Percentiles rank a stretch among this genome's conserved stretches.
These are phyloP conservation scores for Chromoteleia sp. DNA, from an alignment of 2,888 invertebrate species.

Conservation along the genomic window DNA sequence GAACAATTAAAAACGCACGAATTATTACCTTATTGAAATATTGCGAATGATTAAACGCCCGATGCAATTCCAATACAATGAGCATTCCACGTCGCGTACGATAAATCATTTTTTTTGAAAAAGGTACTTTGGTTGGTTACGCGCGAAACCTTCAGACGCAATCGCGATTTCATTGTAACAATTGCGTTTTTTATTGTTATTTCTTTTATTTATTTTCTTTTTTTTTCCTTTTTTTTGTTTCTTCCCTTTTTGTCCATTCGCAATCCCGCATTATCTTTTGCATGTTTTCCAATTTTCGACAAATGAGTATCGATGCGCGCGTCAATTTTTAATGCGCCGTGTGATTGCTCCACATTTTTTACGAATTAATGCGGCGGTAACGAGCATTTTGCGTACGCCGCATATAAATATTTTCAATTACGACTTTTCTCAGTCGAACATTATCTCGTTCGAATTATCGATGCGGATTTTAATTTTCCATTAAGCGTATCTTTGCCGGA, in stretches of 20 bases:
- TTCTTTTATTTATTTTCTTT: too few relatives aligned
- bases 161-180: slow-evolving; percentile 42
- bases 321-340: slow-evolving; percentile 47
- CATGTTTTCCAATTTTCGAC: slow-evolving; percentile 25
- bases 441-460: slow-evolving; percentile 46
- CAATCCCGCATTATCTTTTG: slow-evolving; percentile 28
- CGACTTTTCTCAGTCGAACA: slow-evolving; percentile 43
- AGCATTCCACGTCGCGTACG: slow-evolving; percentile 25
- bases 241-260: slow-evolving; percentile 3
- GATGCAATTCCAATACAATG: slow-evolving; percentile 59
- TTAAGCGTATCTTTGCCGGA: slow-evolving; percentile 35
- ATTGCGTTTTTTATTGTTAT: too few relatives aligned
- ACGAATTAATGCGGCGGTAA: slow-evolving; percentile 42
- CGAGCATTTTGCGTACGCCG: slow-evolving; percentile 24
- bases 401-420: slow-evolving; percentile 51
- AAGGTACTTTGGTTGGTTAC: slow-evolving; percentile 36
- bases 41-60: slow-evolving; percentile 57
- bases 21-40: slow-evolving; percentile 58
- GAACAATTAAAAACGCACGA: slow-evolving; percentile 57
- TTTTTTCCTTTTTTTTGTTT: slow-evolving; percentile 7
- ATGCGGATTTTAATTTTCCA: slow-evolving; percentile 46
- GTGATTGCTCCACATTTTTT: slow-evolving; percentile 44
- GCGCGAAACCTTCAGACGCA: slow-evolving; percentile 40
- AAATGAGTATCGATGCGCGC: slow-evolving; percentile 26
- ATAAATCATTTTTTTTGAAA: slow-evolving; percentile 9